Evolutionary conservation across 2,888 invertebrate genomes (phyloP), one percentile per base, ranked within the genome.

Genomic region (Coleophora flavipennella): DNA sequence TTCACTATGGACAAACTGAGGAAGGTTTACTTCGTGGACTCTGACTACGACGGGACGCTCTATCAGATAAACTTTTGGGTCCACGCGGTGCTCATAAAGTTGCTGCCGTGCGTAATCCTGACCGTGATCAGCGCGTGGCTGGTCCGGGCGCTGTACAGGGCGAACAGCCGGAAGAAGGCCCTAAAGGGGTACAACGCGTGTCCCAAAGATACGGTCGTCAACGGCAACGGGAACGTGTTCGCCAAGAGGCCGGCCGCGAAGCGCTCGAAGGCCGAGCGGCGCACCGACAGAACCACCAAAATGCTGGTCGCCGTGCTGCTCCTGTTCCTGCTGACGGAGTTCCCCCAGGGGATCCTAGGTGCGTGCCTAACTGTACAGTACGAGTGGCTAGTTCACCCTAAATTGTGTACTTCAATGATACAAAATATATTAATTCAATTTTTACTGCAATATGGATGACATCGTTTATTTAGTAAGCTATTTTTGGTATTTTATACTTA

Each of bases 271-370:
- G 75, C 80, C 0, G 84, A 84, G 48, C 55, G 75, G 1, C 59
- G 81, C 32, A 79, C 84, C 0, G 95, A 96, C 62, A 86, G 96
- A 33, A 97, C 96, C 0, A 97, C 97, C 0, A 90, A 90, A 62
- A 94, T 97, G 91, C 80, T 97, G 35, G 88, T 97, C 1, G 96
- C 95, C 0, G 94, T 97, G 0, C 85, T 97, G 1, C 73, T 95
- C 2, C 86, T 97, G 2, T 97, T 97, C 62, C 86, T 97, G 2
- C 75, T 96, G 35, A 96, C 96, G 0, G 97, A 97, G 72, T 91
- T 96, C 50, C 97, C 96, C 0, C 94, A 94, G 59, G 94, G 91
- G 4, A 86, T 90, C 35, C 75, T 92, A 40, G 93, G 93, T 78
- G 38, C 54, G 65, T 78, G 38, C 54, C 64, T 46, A 20, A 20